A percentile compares a stretch with the other conserved stretches of the same genome.
Evolutionary conservation across 2,797 vertebrate species (phyloP).

Genomic region (Aulostomus chinensis): DNA sequence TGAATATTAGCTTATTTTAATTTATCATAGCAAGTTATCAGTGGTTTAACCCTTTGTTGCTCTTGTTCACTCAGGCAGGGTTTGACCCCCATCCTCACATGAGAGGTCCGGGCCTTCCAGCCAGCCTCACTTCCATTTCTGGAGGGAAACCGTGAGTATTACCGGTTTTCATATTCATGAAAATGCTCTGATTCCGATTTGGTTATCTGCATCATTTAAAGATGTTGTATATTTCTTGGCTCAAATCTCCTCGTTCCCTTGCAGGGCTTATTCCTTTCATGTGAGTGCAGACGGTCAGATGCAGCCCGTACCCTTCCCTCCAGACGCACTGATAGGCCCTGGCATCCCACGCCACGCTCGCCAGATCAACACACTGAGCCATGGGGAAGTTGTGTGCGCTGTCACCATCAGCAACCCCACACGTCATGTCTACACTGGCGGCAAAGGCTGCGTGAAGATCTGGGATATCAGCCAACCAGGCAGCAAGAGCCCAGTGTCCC

Average conservation of each 20-base stretch:
- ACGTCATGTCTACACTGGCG: constrained; percentile 93
- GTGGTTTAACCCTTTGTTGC: constrained; percentile 22
- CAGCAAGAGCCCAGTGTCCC: constrained; percentile 96
- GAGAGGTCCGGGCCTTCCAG: constrained; percentile 89
- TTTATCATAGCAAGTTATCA: constrained; percentile 32
- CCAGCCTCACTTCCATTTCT: constrained; percentile 91
- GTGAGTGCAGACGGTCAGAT: constrained; percentile 86
- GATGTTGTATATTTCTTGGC: background rate
- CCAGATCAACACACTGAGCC: constrained; percentile 86
- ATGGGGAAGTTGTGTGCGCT: constrained; percentile 88
- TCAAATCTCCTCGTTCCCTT: background rate
- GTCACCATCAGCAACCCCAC: constrained; percentile 98
- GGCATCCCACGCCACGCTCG: constrained; percentile 86
- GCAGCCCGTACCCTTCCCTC: constrained; percentile 86
- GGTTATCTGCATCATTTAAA: background rate
- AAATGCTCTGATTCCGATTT: no score
- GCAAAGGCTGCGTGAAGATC: constrained; percentile 97
- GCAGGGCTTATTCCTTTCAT: constrained; percentile 85
- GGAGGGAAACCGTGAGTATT: constrained; percentile 93
- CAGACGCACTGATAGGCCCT: constrained; percentile 84
- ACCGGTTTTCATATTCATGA: no score
- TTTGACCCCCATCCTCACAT: constrained; percentile 95
- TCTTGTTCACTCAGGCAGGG: constrained; percentile 81
- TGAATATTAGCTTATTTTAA: constrained; percentile 46
- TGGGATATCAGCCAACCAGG: constrained; percentile 98